phyloP scores from a whole-genome alignment of 2,113 vertebrate genomes.

The Hypomesus transpacificus region DNA sequence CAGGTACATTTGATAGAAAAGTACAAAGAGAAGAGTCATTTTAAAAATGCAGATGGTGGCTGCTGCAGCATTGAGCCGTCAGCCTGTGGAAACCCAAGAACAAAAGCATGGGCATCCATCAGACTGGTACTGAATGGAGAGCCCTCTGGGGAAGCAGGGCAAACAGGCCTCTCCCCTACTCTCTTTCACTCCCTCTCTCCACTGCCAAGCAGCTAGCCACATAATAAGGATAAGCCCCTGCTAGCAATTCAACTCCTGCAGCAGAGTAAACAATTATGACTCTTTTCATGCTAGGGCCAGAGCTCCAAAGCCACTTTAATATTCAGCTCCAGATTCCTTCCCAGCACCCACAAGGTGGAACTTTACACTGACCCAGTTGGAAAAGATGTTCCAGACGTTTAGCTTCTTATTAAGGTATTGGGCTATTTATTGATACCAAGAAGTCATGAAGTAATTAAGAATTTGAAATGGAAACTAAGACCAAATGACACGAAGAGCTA shows the following conservation, averaged over 20 bases:
- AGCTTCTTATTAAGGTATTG: too few species aligned
- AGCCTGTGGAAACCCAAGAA: slow-evolving; percentile 55
- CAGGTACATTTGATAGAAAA: slow-evolving; percentile 35
- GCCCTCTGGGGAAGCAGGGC: slow-evolving; percentile 52
- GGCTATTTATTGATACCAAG: slow-evolving; percentile 4
- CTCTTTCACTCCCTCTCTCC: slow-evolving; percentile 35
- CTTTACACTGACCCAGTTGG: slow-evolving; percentile 44
- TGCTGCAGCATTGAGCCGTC: slow-evolving; percentile 28
- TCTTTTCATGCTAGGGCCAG: slow-evolving; percentile 47
- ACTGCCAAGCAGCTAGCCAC: slow-evolving; percentile 37
- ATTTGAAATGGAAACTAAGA: slow-evolving; percentile 54
- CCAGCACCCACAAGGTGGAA: slow-evolving; percentile 24
- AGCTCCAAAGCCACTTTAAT: slow-evolving; percentile 34
- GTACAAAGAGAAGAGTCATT: not conserved
- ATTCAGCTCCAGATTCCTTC: slow-evolving; percentile 28
- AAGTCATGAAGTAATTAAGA: slow-evolving; percentile 55
- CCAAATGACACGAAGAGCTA: slow-evolving; percentile 44
- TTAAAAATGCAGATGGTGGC: slow-evolving; percentile 50
- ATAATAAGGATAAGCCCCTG: slow-evolving; percentile 52
- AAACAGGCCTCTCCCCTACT: slow-evolving; percentile 47
- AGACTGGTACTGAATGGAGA: slow-evolving; percentile 43
- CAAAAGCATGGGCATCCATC: slow-evolving; percentile 63
- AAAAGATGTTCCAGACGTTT: slow-evolving; percentile 20
- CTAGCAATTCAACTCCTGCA: slow-evolving; percentile 45
- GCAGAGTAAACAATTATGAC: slow-evolving; percentile 59